A percentile compares a stretch with the other conserved stretches of the same genome.
phyloP scores from a whole-genome alignment of 2,797 vertebrate species.

The Acridotheres tristis region DNA sequence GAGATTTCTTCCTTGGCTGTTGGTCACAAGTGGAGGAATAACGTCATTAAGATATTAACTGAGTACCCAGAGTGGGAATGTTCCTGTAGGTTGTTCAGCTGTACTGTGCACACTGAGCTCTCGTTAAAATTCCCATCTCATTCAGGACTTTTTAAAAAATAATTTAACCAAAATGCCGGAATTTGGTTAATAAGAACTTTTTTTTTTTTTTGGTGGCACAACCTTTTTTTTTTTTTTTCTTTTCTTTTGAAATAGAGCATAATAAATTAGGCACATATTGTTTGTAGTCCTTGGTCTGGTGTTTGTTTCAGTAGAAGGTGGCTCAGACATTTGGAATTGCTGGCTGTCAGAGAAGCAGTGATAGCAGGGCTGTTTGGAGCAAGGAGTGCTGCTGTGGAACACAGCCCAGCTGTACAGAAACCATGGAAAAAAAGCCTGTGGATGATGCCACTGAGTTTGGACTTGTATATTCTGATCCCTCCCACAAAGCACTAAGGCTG shows the following conservation, averaged over 20 bases:
- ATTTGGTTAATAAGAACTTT: background rate
- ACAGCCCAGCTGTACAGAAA: background rate
- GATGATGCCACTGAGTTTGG: background rate
- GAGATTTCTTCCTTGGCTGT: background rate
- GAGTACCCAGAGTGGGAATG: background rate
- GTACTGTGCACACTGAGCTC: background rate
- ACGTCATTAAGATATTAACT: background rate
- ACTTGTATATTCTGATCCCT: background rate
- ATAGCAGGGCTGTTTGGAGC: background rate
- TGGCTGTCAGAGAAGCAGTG: background rate
- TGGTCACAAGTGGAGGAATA: background rate
- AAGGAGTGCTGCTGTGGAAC: background rate
- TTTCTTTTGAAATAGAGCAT: fast-evolving
- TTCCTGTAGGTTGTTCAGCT: background rate
- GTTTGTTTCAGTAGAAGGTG: background rate
- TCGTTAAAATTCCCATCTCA: background rate
- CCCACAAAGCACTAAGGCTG: background rate
- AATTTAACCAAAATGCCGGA: background rate
- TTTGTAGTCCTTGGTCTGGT: background rate
- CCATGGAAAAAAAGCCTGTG: background rate
- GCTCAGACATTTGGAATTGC: background rate
- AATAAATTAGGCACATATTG: background rate
- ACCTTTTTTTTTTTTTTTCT: fast-evolving
- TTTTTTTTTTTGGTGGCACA: background rate
- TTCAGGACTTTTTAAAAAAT: background rate